Evolutionary conservation across 2,888 invertebrate genomes (phyloP), one percentile per base, ranked within the genome.

Genomic region (Fragum fragum): DNA sequence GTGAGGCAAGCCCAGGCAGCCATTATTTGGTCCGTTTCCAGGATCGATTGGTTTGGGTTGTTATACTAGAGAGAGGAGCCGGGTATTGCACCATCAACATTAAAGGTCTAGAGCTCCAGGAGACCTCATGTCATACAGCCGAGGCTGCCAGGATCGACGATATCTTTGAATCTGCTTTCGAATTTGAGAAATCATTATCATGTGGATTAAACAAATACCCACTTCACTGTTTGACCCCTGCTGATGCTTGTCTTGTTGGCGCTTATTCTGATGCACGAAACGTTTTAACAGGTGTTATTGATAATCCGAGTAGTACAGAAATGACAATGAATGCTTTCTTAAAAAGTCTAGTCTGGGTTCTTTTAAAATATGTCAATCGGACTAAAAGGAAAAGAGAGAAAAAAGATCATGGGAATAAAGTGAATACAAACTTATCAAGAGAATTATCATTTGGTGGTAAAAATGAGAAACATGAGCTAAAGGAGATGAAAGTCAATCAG

Each of bases 111-210:
- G 95, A 95, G 81, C 91, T 95, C 32, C 95, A 95, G 88, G 95
- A 95, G 85, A 95, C 95, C 0, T 94, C 94, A 14, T 95, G 95
- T 81, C 95, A 95, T 86, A 93, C 94, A 2, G 93, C 94, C n/a
- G 95, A 95, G 86, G 95, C 95, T 5, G 94, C 94, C 2, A 90
- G 93, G 73, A 90, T 95, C 28, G 95, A 95, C 81, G 94, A 95
- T 66, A 92, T 95, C 53, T 94, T 95, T 86, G 94, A 94, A 53
- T 84, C 86, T 36, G 93, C 94, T 2, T 95, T 95, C 87, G 94
- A 93, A 69, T 90, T 69, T 9, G 85, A 87, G 32, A 84, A 83
- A 23, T 78, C 80, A 18, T 59, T 81, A 9, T 61, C 86, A 3
- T 91, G 91, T 32, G 72, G 85, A 28, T 71, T 91, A n/a, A 93